Base-by-base conservation (phyloP, 2,888 invertebrate species). In the Pyrochroa serraticornis region DNA sequence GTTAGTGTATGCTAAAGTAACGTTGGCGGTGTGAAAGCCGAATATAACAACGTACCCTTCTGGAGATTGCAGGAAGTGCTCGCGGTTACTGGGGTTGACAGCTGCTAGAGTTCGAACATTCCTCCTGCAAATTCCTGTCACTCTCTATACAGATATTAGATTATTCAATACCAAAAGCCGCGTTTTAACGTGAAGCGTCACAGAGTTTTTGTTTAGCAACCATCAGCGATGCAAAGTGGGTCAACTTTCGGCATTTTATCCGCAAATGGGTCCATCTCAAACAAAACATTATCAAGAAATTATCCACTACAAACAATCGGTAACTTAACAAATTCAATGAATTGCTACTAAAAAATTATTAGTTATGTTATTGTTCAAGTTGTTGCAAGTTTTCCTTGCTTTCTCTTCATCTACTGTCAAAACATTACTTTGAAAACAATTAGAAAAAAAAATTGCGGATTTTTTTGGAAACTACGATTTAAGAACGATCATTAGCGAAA, bases 51-150 rank as follows among this genome's bases (percentile, higher is more conserved):
- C 52, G 55, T 52, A 51, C 54, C 54, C 60, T 55, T 36, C 36
- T 50, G 53, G 60, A 61, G 65, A 65, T 65, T 65, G 60, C 52
- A 63, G 65, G 57, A 65, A 60, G 58, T 56, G 62, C 53, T 65
- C 56, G 60, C 47, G 62, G 60, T 65, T 60, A 45, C 60, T 58
- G 60, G 62, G 59, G 62, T 61, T 63, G 62, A 63, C 65, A 65
- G 65, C 65, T 65, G 61, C 57, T 59, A 48, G 48, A 60, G 59
- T 62, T 61, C 54, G 57, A 61, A 60, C 65, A 60, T 61, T 65
- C 57, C 57, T 53, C 39, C 54, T 10, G 13, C 39, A 33, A 56
- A 60, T 60, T 60, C 60, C 55, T 54, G 52, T 33, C 60, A 62
- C 49, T 64, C 58, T 50, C 39, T 60, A 52, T 45, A 54, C 58